Conservation (phyloP, 2,888 invertebrate genomes). For the Lochmaea crataegi region DNA sequence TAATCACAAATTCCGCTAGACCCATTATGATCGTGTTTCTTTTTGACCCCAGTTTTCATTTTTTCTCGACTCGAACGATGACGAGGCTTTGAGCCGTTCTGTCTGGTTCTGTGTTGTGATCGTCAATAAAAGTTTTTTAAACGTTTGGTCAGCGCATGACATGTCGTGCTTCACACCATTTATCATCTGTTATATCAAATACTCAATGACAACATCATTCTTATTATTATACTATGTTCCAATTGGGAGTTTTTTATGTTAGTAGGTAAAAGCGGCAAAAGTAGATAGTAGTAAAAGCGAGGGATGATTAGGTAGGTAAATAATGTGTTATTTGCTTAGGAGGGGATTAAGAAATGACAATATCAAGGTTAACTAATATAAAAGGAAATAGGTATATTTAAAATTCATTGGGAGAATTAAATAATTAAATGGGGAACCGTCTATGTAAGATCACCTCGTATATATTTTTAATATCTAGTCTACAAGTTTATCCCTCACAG, state of each 20-base stretch:
- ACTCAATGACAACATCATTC: background rate
- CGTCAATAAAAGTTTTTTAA: slow-evolving; percentile 6
- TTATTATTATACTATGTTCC: background rate
- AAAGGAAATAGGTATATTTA: too few relatives aligned
- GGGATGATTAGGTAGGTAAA: background rate
- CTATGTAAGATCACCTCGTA: too few relatives aligned
- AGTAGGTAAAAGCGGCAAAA: background rate
- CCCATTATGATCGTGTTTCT: slow-evolving; percentile 43
- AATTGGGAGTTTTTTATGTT: slow-evolving; percentile 1
- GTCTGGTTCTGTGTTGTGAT: slow-evolving; percentile 30
- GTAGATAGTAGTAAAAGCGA: too few relatives aligned
- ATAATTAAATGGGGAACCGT: too few relatives aligned
- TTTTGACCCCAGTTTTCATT: slow-evolving; percentile 33
- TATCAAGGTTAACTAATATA: too few relatives aligned
- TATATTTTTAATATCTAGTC: too few relatives aligned
- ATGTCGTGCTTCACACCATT: slow-evolving; percentile 13
- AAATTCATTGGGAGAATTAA: too few relatives aligned
- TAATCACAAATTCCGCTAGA: slow-evolving; percentile 47
- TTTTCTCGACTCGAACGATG: background rate
- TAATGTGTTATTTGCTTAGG: too few relatives aligned
- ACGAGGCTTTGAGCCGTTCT: background rate
- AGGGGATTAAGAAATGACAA: too few relatives aligned
- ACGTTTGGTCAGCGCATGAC: slow-evolving; percentile 27
- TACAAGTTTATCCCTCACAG: too few relatives aligned
- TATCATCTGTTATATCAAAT: slow-evolving; percentile 23